A percentile compares a stretch with the other conserved stretches of the same genome.
These are phyloP conservation scores for Ranitomeya imitator DNA, from an alignment of 2,113 vertebrate species.

Conservation along the genomic window DNA sequence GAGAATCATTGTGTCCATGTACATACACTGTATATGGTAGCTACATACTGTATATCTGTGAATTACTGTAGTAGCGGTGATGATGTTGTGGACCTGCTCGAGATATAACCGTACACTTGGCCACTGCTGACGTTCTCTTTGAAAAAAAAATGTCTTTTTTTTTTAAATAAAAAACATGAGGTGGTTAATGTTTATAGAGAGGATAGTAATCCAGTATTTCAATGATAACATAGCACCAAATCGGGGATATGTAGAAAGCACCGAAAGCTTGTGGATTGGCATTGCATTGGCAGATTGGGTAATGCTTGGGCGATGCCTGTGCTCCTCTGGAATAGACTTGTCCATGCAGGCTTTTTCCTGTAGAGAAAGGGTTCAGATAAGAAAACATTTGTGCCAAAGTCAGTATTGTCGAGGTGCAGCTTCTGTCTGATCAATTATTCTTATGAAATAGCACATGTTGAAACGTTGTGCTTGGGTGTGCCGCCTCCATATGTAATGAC, in stretches of 20 bases:
- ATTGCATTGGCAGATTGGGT: background rate
- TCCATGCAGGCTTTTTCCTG: background rate
- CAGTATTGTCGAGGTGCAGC: slow-evolving; percentile 1
- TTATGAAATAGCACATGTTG: slow-evolving; percentile 22
- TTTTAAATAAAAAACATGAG: too few species aligned
- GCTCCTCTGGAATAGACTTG: background rate
- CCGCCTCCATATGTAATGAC: background rate
- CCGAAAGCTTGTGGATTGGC: too few species aligned
- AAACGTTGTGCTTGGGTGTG: slow-evolving; percentile 18
- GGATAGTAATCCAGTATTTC: background rate
- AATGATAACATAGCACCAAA: background rate
- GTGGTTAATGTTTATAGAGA: background rate
- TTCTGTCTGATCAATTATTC: slow-evolving; percentile 4
- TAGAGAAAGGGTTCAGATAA: background rate
- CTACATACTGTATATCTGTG: too few species aligned
- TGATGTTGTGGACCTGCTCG: too few species aligned
- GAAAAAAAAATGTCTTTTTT: too few species aligned
- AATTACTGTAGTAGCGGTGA: too few species aligned
- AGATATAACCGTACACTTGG: too few species aligned
- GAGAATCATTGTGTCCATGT: too few species aligned
- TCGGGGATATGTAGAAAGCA: too few species aligned
- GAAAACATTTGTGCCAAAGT: background rate
- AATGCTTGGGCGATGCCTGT: too few species aligned
- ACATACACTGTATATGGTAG: too few species aligned
- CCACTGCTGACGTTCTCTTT: background rate